Conservation (phyloP, 2,113 vertebrate genomes). For the Aegithalos caudatus region DNA sequence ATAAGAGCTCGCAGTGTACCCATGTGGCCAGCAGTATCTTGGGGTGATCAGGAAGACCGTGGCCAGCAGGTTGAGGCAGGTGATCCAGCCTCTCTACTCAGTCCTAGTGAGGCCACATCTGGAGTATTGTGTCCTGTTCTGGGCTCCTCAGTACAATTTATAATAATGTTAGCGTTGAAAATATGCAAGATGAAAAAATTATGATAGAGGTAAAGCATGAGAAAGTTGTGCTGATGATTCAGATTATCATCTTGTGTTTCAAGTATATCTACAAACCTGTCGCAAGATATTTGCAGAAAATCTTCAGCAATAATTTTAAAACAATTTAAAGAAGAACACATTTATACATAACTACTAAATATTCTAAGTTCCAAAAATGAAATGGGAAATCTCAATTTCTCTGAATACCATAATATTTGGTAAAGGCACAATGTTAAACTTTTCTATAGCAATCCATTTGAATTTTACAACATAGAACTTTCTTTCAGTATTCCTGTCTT, state of each 20-base stretch:
- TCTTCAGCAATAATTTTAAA: not conserved
- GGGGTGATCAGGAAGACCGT: rapidly evolving
- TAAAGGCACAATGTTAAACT: not conserved
- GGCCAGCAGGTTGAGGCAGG: rapidly evolving
- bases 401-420: not conserved
- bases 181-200: not conserved
- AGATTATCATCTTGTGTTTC: not conserved
- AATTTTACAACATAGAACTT: not conserved
- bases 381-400: not conserved
- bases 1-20: rapidly evolving
- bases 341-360: not conserved
- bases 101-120: not conserved
- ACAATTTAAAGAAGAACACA: not conserved
- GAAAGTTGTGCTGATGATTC: not conserved
- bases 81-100: not conserved
- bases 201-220: not conserved
- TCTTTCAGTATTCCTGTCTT: not conserved
- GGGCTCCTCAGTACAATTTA: not conserved
- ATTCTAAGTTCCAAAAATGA: not conserved
- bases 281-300: not conserved
- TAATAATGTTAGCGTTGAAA: not conserved
- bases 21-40: not conserved
- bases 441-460: not conserved
- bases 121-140: not conserved
- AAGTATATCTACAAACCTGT: not conserved